A percentile compares a stretch with the other conserved stretches of the same genome.
phyloP scores from a whole-genome alignment of 2,888 invertebrate species.

The Limnephilus rhombicus region DNA sequence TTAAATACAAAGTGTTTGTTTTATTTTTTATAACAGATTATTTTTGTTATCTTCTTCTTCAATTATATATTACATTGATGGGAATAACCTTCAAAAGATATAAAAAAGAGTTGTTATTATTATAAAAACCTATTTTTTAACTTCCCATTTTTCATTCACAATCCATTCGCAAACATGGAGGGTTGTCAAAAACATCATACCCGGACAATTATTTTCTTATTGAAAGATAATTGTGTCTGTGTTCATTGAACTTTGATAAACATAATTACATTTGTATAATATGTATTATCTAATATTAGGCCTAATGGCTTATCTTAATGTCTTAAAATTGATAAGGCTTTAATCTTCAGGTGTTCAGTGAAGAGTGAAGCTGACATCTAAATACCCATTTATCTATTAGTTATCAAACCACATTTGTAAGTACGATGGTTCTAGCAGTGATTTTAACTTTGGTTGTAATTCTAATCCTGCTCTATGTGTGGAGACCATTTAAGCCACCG shows the following conservation, averaged over 20 bases:
- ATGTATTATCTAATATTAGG: neutral
- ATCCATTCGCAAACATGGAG: too few relatives aligned
- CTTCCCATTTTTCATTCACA: too few relatives aligned
- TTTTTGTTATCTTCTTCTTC: too few relatives aligned
- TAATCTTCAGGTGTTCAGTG: constrained; percentile 24
- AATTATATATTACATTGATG: too few relatives aligned
- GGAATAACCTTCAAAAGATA: too few relatives aligned
- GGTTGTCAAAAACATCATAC: too few relatives aligned
- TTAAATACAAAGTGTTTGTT: too few relatives aligned
- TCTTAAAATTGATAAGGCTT: neutral
- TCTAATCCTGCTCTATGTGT: constrained; percentile 21
- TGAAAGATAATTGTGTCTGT: neutral
- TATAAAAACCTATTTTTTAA: too few relatives aligned
- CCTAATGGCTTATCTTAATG: neutral
- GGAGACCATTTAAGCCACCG: constrained; percentile 69
- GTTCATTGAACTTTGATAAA: constrained; percentile 28
- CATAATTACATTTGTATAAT: too few relatives aligned
- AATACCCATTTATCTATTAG: neutral
- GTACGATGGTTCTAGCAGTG: constrained; percentile 16
- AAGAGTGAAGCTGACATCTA: neutral
- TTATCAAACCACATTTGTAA: neutral
- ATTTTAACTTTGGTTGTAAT: constrained; percentile 15
- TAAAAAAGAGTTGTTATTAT: too few relatives aligned
- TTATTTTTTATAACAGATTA: too few relatives aligned
- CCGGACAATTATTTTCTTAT: neutral